A percentile compares a stretch with the other conserved stretches of the same genome.
Evolutionary conservation across 2,797 vertebrate species (phyloP).

Genomic region (Champsocephalus esox): DNA sequence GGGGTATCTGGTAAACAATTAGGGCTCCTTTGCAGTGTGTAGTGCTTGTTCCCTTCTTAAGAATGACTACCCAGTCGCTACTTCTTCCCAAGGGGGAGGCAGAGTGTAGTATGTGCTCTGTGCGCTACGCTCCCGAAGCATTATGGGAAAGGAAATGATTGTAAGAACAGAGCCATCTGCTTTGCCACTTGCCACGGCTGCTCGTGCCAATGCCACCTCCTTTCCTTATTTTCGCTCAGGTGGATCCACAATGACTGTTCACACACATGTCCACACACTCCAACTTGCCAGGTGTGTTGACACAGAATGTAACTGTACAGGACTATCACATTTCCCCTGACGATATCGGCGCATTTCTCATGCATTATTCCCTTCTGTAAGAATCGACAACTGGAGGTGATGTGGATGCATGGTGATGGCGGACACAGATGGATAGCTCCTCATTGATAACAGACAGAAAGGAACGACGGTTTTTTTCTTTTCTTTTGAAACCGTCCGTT

Average conservation of each 20-base stretch:
- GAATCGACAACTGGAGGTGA: slow-evolving; percentile 38
- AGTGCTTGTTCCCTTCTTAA: slow-evolving; percentile 64
- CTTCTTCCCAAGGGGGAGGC: slow-evolving; percentile 64
- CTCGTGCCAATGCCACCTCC: slow-evolving; percentile 72
- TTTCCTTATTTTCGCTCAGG: slow-evolving; percentile 72
- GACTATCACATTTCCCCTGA: slow-evolving; percentile 34
- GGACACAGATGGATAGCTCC: slow-evolving; percentile 42
- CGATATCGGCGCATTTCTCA: slow-evolving; percentile 7
- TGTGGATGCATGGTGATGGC: slow-evolving; percentile 10
- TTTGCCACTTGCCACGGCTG: slow-evolving; percentile 80
- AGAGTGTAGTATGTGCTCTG: slow-evolving; percentile 51
- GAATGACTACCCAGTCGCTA: slow-evolving; percentile 71
- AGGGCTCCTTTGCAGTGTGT: slow-evolving; percentile 48
- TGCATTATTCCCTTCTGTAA: slow-evolving; percentile 34
- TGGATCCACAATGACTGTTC: slow-evolving; percentile 54
- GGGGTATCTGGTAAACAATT: slow-evolving; percentile 75
- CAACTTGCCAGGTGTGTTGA: slow-evolving; percentile 75
- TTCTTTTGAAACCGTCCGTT: slow-evolving; percentile 40
- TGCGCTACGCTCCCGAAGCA: slow-evolving; percentile 71
- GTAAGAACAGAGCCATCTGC: slow-evolving; percentile 85
- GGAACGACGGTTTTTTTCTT: neutral
- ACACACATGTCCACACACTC: slow-evolving; percentile 41
- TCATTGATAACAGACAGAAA: slow-evolving; percentile 58
- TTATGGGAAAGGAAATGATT: slow-evolving; percentile 80
- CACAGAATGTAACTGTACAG: slow-evolving; percentile 32